phyloP scores from a whole-genome alignment of 2,888 invertebrate genomes.

The Pharmacophagus antenor region DNA sequence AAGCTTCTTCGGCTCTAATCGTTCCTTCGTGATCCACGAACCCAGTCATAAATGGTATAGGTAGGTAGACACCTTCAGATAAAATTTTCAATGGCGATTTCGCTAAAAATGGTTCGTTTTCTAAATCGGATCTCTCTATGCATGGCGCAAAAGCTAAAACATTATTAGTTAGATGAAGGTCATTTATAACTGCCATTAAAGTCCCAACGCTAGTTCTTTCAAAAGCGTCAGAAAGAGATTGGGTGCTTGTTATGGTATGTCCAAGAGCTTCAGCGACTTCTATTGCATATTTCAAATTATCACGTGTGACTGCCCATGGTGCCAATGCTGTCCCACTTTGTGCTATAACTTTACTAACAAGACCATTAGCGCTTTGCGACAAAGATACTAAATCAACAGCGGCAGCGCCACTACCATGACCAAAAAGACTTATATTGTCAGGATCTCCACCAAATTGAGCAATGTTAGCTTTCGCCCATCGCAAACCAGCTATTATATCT shows the following conservation, averaged over 20 bases:
- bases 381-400: slow-evolving; percentile 66
- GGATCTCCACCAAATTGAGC: slow-evolving; percentile 89
- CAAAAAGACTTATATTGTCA: slow-evolving; percentile 87
- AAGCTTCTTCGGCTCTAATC: slow-evolving; percentile 55
- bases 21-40: slow-evolving; percentile 70
- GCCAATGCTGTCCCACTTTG: slow-evolving; percentile 71
- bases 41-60: slow-evolving; percentile 63
- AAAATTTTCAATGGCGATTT: slow-evolving; percentile 59
- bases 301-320: slow-evolving; percentile 69
- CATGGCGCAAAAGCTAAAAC: slow-evolving; percentile 69
- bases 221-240: slow-evolving; percentile 55
- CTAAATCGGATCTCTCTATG: slow-evolving; percentile 53
- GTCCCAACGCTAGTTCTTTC: slow-evolving; percentile 55
- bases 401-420: slow-evolving; percentile 89
- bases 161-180: slow-evolving; percentile 63
- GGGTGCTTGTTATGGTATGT: slow-evolving; percentile 49
- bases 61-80: slow-evolving; percentile 46
- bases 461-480: slow-evolving; percentile 88
- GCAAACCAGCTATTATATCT: slow-evolving; percentile 90
- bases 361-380: slow-evolving; percentile 55
- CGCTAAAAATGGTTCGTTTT: slow-evolving; percentile 49
- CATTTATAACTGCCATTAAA: slow-evolving; percentile 64
- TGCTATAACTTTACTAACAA: slow-evolving; percentile 62
- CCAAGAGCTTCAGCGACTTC: slow-evolving; percentile 64
- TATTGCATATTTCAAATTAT: slow-evolving; percentile 60